Conservation (phyloP, 2,113 vertebrate genomes). For the Stercorarius parasiticus region DNA sequence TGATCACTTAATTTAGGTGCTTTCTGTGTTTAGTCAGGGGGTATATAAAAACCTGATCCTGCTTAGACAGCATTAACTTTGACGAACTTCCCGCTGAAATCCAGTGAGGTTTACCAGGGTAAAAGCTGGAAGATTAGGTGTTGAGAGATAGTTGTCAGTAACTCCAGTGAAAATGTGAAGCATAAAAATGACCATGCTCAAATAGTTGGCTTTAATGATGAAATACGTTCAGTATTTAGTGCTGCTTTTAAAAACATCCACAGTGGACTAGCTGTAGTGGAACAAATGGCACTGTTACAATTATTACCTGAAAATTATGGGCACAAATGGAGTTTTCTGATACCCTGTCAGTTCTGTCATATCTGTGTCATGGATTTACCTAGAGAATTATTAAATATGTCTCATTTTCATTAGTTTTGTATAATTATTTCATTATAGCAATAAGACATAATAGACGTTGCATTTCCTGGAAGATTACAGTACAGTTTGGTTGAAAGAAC, state of each 20-base stretch:
- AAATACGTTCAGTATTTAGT: constrained; percentile 30
- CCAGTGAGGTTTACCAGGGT: background rate
- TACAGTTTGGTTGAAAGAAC: constrained; percentile 33
- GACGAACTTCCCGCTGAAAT: background rate
- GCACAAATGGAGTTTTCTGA: constrained; percentile 54
- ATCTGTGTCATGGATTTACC: constrained; percentile 43
- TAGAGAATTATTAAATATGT: constrained; percentile 48
- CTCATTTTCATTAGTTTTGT: constrained; percentile 68
- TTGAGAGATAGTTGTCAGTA: background rate
- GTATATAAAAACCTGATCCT: background rate
- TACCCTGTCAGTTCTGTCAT: constrained; percentile 55
- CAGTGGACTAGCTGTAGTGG: constrained; percentile 26
- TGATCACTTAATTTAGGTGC: background rate
- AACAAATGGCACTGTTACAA: constrained; percentile 37
- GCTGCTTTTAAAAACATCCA: background rate
- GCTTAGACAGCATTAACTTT: background rate
- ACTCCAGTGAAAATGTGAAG: background rate
- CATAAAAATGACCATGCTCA: background rate
- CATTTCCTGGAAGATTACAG: constrained; percentile 58
- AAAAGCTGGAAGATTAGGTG: background rate
- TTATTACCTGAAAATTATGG: constrained; percentile 51
- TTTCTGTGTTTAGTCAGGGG: background rate
- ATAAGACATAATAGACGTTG: constrained; percentile 42
- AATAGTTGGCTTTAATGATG: constrained; percentile 7
- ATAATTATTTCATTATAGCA: constrained; percentile 69